These are phyloP conservation scores for Platyscapa corneri DNA, from an alignment of 1,140 invertebrate species.

Conservation along the genomic window DNA sequence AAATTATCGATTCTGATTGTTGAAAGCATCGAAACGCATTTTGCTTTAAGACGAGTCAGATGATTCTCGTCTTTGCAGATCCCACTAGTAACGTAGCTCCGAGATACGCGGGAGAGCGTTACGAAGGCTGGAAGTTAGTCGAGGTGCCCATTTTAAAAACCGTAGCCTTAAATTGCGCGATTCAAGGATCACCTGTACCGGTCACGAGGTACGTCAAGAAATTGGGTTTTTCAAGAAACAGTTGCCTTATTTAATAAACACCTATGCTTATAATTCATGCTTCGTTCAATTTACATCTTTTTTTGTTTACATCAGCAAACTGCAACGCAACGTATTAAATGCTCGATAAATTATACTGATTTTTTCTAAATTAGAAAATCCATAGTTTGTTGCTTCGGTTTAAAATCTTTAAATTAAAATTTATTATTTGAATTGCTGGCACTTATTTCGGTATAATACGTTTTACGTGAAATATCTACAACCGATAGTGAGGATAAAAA, in stretches of 20 bases:
- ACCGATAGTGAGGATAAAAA: too few species aligned
- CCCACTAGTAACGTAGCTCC: slow-evolving; percentile 81
- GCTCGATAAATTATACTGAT: too few species aligned
- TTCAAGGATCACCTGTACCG: slow-evolving; percentile 79
- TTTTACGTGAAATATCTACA: too few species aligned
- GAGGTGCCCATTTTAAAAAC: slow-evolving; percentile 76
- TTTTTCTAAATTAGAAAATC: too few species aligned
- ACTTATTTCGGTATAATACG: too few species aligned
- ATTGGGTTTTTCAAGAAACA: slow-evolving; percentile 12
- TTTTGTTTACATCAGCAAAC: background rate
- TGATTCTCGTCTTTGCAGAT: slow-evolving; percentile 75
- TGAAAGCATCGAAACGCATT: background rate
- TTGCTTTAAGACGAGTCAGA: slow-evolving; percentile 37
- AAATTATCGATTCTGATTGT: too few species aligned
- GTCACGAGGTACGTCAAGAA: slow-evolving; percentile 76
- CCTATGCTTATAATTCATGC: too few species aligned
- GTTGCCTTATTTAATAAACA: too few species aligned
- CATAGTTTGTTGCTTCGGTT: too few species aligned
- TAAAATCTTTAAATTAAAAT: too few species aligned
- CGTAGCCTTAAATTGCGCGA: slow-evolving; percentile 78
- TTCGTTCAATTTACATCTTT: background rate
- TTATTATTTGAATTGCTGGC: too few species aligned
- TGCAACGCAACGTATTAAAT: too few species aligned
- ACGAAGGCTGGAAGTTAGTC: slow-evolving; percentile 80
- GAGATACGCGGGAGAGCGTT: slow-evolving; percentile 79